A percentile compares a stretch with the other conserved stretches of the same genome.
Evolutionary conservation across 23 tunicate genomes (phyloP).

Genomic region (Ciona savignyi): DNA sequence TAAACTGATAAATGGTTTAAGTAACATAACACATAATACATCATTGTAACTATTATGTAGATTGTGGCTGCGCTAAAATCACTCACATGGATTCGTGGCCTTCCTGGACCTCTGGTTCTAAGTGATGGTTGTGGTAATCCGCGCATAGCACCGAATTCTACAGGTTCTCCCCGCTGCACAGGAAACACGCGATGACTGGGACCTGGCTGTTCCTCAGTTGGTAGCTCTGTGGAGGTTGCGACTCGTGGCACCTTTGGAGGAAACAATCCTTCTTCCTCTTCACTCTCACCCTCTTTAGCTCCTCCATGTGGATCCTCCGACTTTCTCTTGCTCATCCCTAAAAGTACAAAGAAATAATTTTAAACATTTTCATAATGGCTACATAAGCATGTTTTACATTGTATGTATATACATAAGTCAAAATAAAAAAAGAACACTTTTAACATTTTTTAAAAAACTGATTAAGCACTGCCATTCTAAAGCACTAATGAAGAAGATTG

Average conservation of each 20-base stretch:
- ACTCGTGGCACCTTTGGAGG: background rate
- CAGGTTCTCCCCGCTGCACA: background rate
- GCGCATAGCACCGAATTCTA: background rate
- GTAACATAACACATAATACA: too few relatives aligned
- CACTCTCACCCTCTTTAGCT: conserved; percentile 14
- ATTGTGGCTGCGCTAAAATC: too few relatives aligned
- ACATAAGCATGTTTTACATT: too few relatives aligned
- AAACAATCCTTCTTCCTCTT: conserved; percentile 8
- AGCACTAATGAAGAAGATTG: too few relatives aligned
- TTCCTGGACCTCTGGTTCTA: conserved; percentile 62
- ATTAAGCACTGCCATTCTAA: too few relatives aligned
- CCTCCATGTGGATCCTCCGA: conserved; percentile 14
- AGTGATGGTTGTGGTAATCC: conserved; percentile 12
- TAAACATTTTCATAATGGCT: too few relatives aligned
- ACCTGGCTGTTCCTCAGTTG: conserved; percentile 15
- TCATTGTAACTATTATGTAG: too few relatives aligned
- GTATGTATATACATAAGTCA: background rate
- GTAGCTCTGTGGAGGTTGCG: background rate
- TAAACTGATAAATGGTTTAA: too few relatives aligned
- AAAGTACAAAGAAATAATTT: background rate
- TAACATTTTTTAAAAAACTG: background rate
- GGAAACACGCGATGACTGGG: conserved; percentile 18
- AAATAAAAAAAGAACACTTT: background rate
- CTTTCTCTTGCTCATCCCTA: conserved; percentile 39
- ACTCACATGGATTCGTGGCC: conserved; percentile 79